Percentiles rank a stretch among this genome's conserved stretches.
Conservation (phyloP, 92 coral and sea anemone species). For the Meandrina meandrites region DNA sequence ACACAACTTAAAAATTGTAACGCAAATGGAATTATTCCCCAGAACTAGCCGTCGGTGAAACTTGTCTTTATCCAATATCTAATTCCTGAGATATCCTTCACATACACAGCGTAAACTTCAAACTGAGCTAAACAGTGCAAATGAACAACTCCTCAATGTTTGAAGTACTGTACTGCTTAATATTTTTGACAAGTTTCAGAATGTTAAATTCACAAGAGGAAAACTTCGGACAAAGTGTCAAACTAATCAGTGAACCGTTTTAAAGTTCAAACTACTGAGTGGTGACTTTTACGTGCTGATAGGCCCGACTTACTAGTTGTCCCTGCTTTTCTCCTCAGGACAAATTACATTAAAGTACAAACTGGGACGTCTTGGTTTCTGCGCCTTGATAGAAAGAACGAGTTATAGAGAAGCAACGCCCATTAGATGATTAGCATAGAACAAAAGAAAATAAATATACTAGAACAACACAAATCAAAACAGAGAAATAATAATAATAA, state of each 20-base stretch:
- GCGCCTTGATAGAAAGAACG: slow-evolving; percentile 37
- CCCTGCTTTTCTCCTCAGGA: slow-evolving; percentile 25
- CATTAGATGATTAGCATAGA: not conserved
- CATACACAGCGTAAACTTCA: too few relatives aligned
- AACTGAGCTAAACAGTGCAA: too few relatives aligned
- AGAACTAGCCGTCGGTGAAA: too few relatives aligned
- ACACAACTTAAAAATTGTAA: not conserved
- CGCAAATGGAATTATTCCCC: too few relatives aligned
- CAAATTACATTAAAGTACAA: slow-evolving; percentile 17
- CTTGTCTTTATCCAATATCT: too few relatives aligned
- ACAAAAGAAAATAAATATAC: not conserved
- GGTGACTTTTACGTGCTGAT: not conserved
- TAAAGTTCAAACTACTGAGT: not conserved
- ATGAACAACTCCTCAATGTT: not conserved
- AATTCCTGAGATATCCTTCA: too few relatives aligned
- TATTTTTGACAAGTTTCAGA: too few relatives aligned
- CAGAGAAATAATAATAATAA: not conserved
- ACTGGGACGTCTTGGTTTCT: slow-evolving; percentile 12
- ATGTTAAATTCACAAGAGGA: not conserved
- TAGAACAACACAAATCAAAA: not conserved
- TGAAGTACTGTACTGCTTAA: not conserved
- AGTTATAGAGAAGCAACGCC: slow-evolving; percentile 8
- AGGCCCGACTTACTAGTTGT: slow-evolving; percentile 22
- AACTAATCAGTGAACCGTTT: too few relatives aligned
- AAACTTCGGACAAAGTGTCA: not conserved